Percentiles rank a stretch among this genome's conserved stretches.
Evolutionary conservation across 2,888 invertebrate species (phyloP).

Genomic region (Limenitis camilla): DNA sequence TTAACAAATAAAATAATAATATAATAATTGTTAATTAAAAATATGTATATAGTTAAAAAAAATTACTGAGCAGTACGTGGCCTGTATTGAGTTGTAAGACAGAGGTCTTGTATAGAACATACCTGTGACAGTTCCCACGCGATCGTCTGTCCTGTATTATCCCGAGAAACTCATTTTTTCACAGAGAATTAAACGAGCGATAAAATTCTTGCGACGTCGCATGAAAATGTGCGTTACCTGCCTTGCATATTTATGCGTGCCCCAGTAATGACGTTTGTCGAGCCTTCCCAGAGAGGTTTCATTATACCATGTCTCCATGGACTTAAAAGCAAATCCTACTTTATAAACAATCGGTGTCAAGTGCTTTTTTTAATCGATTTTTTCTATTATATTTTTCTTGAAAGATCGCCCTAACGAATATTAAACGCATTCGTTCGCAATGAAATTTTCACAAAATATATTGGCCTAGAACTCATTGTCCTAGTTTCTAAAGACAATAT

Average conservation of each 20-base stretch:
- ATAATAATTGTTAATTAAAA: no score
- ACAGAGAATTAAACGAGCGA: conserved; percentile 72
- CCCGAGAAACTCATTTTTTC: conserved; percentile 66
- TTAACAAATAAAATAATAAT: no score
- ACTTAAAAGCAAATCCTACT: conserved; percentile 53
- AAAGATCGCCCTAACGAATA: no score
- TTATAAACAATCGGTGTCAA: conserved; percentile 63
- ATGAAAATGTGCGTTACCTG: conserved; percentile 75
- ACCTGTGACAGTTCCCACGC: conserved; percentile 61
- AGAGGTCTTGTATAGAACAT: conserved; percentile 42
- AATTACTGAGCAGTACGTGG: conserved; percentile 35
- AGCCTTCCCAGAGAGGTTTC: conserved; percentile 55
- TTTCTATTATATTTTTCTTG: no score
- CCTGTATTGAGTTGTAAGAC: conserved; percentile 64
- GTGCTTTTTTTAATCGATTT: conserved; percentile 34
- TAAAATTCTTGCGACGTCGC: conserved; percentile 74
- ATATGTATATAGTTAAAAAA: no score
- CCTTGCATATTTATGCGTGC: conserved; percentile 73
- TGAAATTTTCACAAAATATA: no score
- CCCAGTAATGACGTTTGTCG: conserved; percentile 71
- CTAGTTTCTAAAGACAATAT: no score
- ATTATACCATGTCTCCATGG: conserved; percentile 56
- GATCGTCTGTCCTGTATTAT: conserved; percentile 62
- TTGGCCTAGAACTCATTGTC: no score
- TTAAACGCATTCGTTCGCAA: no score